These are phyloP conservation scores for Leptinotarsa juncta DNA, from an alignment of 2,888 invertebrate species.

Conservation along the genomic window DNA sequence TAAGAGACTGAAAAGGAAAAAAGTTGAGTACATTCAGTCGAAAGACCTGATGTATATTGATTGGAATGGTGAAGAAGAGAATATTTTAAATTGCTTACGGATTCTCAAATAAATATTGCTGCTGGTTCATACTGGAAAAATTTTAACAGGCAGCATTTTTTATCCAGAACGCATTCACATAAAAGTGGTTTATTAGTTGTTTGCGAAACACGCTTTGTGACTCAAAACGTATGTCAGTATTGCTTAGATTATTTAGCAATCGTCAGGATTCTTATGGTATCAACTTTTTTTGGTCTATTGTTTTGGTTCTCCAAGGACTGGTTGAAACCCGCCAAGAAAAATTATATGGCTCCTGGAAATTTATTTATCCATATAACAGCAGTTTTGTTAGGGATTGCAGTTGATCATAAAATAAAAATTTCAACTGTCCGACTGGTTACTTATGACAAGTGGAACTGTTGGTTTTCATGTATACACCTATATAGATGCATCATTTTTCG, in stretches of 20 bases:
- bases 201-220: conserved; percentile 57
- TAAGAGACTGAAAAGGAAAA: conserved; percentile 39
- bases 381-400: neutral
- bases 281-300: neutral
- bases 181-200: conserved; percentile 56
- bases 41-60: conserved; percentile 37
- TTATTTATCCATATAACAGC: neutral
- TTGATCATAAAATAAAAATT: neutral
- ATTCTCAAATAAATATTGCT: conserved; percentile 54
- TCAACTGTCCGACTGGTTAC: neutral
- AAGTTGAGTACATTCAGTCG: conserved; percentile 35
- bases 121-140: conserved; percentile 58
- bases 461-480: conserved; percentile 44
- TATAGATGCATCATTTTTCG: too few relatives aligned
- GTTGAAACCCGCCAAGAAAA: neutral
- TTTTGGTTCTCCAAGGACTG: neutral
- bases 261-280: neutral
- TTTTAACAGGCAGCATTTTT: conserved; percentile 49
- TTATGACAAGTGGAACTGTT: conserved; percentile 33
- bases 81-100: conserved; percentile 31
- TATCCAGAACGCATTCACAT: conserved; percentile 56
- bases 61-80: conserved; percentile 52
- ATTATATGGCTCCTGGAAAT: neutral
- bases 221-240: neutral
- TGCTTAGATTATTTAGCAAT: neutral